Evolutionary conservation across 2,888 invertebrate species (phyloP).

Genomic region (Cetonia aurata): DNA sequence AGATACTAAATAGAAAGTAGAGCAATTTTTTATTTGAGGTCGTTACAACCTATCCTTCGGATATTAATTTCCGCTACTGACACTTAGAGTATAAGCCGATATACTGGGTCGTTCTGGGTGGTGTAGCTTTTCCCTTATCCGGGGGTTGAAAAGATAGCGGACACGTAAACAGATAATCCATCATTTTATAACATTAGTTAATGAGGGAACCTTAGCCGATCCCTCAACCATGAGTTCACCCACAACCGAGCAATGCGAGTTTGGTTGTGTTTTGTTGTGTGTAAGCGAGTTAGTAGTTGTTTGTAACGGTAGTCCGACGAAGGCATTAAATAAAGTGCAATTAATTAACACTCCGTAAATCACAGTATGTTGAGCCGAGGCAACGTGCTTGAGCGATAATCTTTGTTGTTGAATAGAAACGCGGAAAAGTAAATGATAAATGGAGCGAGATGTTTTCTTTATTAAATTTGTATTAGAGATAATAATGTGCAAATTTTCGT

Average conservation of each 20-base stretch:
- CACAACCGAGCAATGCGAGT: too few species aligned
- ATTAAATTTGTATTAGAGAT: background rate
- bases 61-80: conserved; percentile 29
- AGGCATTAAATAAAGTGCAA: conserved; percentile 32
- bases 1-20: background rate
- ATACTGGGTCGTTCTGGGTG: background rate
- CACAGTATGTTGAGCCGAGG: background rate
- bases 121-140: conserved; percentile 20
- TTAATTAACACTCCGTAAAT: conserved; percentile 35
- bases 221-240: too few species aligned
- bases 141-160: conserved; percentile 14
- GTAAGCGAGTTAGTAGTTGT: background rate
- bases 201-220: conserved; percentile 2
- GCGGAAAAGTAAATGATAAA: too few species aligned
- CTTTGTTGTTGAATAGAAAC: background rate
- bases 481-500: too few species aligned
- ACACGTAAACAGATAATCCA: conserved; percentile 38
- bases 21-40: background rate
- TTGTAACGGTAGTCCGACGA: conserved; percentile 7
- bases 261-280: too few species aligned
- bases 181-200: conserved; percentile 37
- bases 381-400: background rate
- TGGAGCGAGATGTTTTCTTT: background rate
- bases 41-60: background rate
- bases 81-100: background rate